Conservation (phyloP, 2,797 vertebrate genomes). For the Melanotaenia nigrans region DNA sequence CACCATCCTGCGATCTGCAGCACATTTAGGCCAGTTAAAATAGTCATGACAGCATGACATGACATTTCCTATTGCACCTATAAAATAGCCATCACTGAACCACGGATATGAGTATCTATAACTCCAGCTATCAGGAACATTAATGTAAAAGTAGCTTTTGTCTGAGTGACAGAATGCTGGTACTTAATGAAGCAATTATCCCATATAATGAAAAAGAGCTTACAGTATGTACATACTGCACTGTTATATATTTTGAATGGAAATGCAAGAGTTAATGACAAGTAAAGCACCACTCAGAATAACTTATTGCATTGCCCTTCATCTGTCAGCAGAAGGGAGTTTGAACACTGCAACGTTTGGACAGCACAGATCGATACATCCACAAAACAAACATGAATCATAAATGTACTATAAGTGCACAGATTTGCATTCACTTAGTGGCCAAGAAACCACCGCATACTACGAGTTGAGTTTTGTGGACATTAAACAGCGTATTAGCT, state of each 20-base stretch:
- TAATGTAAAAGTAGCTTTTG: neutral
- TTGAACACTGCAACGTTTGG: conserved; percentile 25
- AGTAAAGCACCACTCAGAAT: conserved; percentile 60
- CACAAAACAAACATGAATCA: conserved; percentile 21
- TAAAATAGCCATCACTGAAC: neutral
- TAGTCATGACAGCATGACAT: neutral
- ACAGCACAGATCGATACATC: conserved; percentile 16
- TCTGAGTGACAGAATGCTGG: conserved; percentile 1
- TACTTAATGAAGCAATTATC: neutral
- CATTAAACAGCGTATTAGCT: neutral
- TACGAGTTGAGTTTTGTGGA: conserved; percentile 3
- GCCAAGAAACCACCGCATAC: conserved; percentile 1
- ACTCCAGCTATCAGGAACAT: neutral
- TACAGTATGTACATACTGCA: neutral
- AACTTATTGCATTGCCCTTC: conserved; percentile 60
- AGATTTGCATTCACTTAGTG: conserved; percentile 19
- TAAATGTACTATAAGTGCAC: conserved; percentile 25
- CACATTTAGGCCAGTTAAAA: neutral
- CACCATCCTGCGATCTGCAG: neutral
- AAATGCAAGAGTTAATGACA: conserved; percentile 42
- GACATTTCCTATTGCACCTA: neutral
- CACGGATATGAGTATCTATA: neutral
- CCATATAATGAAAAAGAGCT: neutral
- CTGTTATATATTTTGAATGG: neutral
- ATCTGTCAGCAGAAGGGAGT: conserved; percentile 29